Evolutionary conservation across 2,797 vertebrate species (phyloP), one percentile per base, ranked within the genome.

Genomic region (Serranus cabrilla): DNA sequence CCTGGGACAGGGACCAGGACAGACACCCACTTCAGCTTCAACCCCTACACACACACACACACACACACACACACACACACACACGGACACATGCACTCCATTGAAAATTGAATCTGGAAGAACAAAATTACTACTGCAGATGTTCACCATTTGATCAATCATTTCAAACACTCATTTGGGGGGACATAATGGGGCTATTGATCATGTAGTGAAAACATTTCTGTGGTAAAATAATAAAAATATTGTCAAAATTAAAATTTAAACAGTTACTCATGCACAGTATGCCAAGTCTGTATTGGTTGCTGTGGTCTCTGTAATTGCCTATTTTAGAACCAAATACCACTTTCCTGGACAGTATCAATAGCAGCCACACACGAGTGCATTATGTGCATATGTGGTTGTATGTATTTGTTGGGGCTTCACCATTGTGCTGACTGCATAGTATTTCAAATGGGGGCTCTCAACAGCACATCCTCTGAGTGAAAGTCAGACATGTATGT

Each of bases 1-100:
- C 47, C 62, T 71, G 82, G 85, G 85, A 92, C 75, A 89, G 68
- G 66, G 79, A 91, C 82, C 80, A 80, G 86, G 73, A 82, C 65
- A 80, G 81, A 82, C 68, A 74, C 80, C 78, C 74, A 87, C 60
- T 82, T 57, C 37, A 69, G 46, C 39, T 23, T 63, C 50, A 68
- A 11, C 18, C 31, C 58, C 23, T 14, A 50, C n/a, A 42, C 34
- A 68, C 55, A 64, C 51, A 52, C 37, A 47, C 43, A 51, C 57
- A 55, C 47, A 46, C 39, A 40, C 58, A 39, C 43, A 65, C 21
- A 50, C n/a, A 42, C 34, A 68, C 55, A 64, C 51, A 52, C 37
- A 47, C 43, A 51, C 57, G 37, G 16, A 55, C 47, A 46, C 50
- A 60, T 20, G 46, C 62, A 16, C 40, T 64, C 76, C 45, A 81